Percentiles rank a stretch among this genome's conserved stretches.
Conservation (phyloP, 37 sponge, comb jelly and placozoan species). For the Oopsacas minuta region DNA sequence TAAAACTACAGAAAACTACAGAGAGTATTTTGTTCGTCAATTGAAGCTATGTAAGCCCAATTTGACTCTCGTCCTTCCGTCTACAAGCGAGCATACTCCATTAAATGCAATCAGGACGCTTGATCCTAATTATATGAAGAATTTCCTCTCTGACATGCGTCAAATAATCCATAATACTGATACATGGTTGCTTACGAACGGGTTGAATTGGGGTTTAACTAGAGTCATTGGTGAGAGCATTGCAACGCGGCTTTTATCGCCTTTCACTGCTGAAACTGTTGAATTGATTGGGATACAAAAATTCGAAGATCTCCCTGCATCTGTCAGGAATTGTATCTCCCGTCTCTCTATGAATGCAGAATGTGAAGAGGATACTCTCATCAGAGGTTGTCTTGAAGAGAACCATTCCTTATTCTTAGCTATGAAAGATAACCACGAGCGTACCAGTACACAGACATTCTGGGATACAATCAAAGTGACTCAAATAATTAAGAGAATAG, state of each 20-base stretch:
- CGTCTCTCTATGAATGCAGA: not conserved
- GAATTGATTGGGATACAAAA: not conserved
- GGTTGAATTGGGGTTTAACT: not conserved
- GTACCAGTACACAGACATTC: not conserved
- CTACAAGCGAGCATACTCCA: not conserved
- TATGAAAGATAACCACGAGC: not conserved
- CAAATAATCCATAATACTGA: slow-evolving; percentile 9
- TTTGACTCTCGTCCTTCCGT: not conserved
- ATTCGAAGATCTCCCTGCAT: not conserved
- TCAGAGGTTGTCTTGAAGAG: not conserved
- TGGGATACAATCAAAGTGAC: not conserved
- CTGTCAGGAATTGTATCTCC: not conserved
- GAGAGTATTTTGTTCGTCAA: not conserved
- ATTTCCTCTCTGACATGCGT: slow-evolving; percentile 6
- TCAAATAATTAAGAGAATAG: not conserved
- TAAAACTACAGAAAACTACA: not conserved
- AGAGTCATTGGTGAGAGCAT: not conserved
- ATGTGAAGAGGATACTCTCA: not conserved
- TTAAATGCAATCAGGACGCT: not conserved
- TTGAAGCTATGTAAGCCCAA: not conserved
- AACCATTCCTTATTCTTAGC: not conserved
- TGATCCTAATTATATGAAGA: slow-evolving; percentile 18
- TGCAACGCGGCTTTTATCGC: slow-evolving; percentile 2
- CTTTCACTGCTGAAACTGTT: slow-evolving; percentile 8
- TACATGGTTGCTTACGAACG: not conserved